Base-by-base conservation (phyloP, 2,113 vertebrate genomes). In the Nansenia antarctica region DNA sequence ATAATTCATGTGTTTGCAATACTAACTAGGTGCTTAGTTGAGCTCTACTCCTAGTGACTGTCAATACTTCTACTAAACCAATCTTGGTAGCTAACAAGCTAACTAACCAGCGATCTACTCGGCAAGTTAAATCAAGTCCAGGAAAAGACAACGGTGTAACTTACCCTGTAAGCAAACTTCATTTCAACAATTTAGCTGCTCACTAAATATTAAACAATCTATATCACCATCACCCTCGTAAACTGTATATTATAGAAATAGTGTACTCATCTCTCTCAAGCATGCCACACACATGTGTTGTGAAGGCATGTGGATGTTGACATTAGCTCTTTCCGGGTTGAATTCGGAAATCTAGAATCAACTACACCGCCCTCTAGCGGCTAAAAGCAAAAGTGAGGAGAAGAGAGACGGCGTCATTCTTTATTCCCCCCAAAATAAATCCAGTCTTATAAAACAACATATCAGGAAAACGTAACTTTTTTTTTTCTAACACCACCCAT, bases 131-230 rank as follows among this genome's bases (percentile, higher is more conserved):
- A 31, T 39, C 5, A 14, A 20, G 9, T 14, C 6, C 2, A 31
- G 26, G 3, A 49, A 22, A 18, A 24, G 0, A 20, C 24, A 74
- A 20, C 15, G 0, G 31, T 0, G 6, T 22, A 8, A 89, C 88
- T 86, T 70, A 93, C 92, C 87, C 80, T 82, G 55, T 92, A 93
- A 1, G 91, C 83, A 45, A 93, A 93, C 84, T 93, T 93, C 92
- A 93, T 93, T 49, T 78, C 84, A 22, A 18, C 22, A 2, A 8
- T 53, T 53, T 11, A 4, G 15, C 22, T 22, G 18, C n/a, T 5
- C 15, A 2, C 31, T 22, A 34, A 11, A 12, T 34, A 3, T 29
- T 2, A n/a, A 22, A 60, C 35, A 11, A 58, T 31, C 30, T 58
- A 58, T 18, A 58, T 27, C 0, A n/a, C 18, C 29, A 58, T 53